A percentile compares a stretch with the other conserved stretches of the same genome.
phyloP scores from a whole-genome alignment of 2,797 vertebrate species.

The Phrynocephalus guinanensis region DNA sequence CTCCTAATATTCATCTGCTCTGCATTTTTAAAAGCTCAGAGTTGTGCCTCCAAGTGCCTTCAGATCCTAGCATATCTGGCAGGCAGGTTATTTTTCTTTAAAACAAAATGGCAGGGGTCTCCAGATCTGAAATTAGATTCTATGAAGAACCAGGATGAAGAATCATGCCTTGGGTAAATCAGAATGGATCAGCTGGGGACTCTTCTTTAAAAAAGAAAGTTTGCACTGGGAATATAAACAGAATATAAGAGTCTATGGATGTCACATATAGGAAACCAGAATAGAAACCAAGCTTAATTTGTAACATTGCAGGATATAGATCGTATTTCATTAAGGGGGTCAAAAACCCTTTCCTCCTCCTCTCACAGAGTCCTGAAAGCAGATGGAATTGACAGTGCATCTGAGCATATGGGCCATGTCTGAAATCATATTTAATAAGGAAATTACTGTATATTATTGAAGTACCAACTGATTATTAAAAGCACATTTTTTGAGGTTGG shows the following conservation, averaged over 20 bases:
- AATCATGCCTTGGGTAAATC: neutral
- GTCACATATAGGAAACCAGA: slow-evolving; percentile 17
- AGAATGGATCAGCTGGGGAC: neutral
- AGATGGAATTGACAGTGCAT: slow-evolving; percentile 25
- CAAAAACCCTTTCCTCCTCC: slow-evolving; percentile 29
- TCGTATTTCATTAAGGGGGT: slow-evolving; percentile 20
- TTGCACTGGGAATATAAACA: neutral
- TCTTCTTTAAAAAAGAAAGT: neutral
- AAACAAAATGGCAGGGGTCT: neutral
- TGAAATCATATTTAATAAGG: slow-evolving; percentile 68
- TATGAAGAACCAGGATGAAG: neutral
- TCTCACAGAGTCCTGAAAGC: neutral
- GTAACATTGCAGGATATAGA: slow-evolving; percentile 10
- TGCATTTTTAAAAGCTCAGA: slow-evolving; percentile 9
- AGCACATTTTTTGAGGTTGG: slow-evolving; percentile 78
- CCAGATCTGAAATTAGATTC: neutral
- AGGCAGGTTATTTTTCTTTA: neutral
- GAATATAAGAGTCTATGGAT: slow-evolving; percentile 1
- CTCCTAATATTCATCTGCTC: neutral
- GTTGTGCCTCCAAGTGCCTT: neutral
- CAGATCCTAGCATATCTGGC: neutral
- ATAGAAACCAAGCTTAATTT: neutral
- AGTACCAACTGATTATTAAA: slow-evolving; percentile 80
- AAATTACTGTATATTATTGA: slow-evolving; percentile 76
- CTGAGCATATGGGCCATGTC: slow-evolving; percentile 50